Percentiles rank a stretch among this genome's conserved stretches.
Conservation (phyloP, 2,113 vertebrate genomes). For the Dasypus novemcinctus region DNA sequence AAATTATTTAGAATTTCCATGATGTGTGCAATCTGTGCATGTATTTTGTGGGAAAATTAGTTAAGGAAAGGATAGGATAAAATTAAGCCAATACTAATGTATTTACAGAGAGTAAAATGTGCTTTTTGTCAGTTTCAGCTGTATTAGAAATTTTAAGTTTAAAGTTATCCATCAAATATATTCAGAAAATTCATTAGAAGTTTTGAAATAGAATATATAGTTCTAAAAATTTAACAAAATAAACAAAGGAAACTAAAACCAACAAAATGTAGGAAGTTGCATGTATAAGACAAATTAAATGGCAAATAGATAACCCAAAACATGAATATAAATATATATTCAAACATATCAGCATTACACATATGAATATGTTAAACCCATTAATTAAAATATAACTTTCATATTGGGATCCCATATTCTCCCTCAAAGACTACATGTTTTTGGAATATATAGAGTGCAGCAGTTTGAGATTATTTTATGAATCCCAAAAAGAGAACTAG, state of each 20-base stretch:
- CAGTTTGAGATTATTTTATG: too few relatives aligned
- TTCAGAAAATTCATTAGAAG: background rate
- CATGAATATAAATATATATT: background rate
- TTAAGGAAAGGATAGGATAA: background rate
- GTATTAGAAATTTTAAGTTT: background rate
- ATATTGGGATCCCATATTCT: background rate
- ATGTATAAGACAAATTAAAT: background rate
- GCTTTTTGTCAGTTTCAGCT: background rate
- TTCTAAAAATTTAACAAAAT: background rate
- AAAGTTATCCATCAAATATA: background rate
- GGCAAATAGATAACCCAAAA: background rate
- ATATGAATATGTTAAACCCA: background rate
- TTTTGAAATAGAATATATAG: background rate
- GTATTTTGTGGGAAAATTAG: background rate
- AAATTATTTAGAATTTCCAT: background rate
- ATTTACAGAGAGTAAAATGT: background rate
- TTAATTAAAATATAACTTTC: background rate
- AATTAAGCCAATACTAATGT: background rate
- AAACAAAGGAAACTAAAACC: background rate
- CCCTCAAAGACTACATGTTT: background rate
- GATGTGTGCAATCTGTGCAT: background rate
- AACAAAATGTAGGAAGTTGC: background rate
- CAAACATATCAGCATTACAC: background rate
- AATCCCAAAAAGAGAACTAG: too few relatives aligned
- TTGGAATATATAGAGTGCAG: background rate